Base-by-base conservation (phyloP, 1,140 invertebrate genomes). In the Piezodorus guildinii region DNA sequence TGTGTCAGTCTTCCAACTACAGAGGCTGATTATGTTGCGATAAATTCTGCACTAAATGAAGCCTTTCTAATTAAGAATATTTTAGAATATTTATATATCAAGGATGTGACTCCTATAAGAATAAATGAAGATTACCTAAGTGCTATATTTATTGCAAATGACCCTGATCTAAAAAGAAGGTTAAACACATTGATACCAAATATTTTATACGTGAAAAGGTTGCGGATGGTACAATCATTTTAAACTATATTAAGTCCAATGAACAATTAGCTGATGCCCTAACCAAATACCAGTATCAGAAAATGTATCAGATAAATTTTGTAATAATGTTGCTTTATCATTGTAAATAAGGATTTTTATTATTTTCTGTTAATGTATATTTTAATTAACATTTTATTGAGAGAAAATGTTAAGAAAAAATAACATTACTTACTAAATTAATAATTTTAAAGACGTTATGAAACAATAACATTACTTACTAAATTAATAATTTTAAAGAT, bases 1-100 rank as follows among this genome's bases (percentile, higher is more conserved):
- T 62, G 52, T 14, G 64, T 67, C 16, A 65, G 69, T 23, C 14
- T 70, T 6, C 70, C 68, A 6, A 66, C 63, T 16, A 67, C 62
- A n/a, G 71, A 72, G 60, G 62, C 71, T 3, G 69, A 72, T 23
- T 70, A 68, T 49, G 49, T 72, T 10, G 68, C 69, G 23, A 27
- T 62, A 39, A 52, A 45, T 44, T 21, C 60, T 27, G 70, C 60
- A n/a, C 46, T 63, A 8, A 43, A 59, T 60, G 62, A 62, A 60
- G 25, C 25, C 17, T 27, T 27, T 6, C 25, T 17, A 16, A 39
- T 60, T 9, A 17, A 23, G 6, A 39, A 60, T 17, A 19, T 60
- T 21, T 27, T 60, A 27, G 1, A 30, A 8, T 23, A 34, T n/a
- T 21, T 59, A 14, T 16, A 14, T 19, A 54, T 54, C n/a, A 54